Percentiles rank a stretch among this genome's conserved stretches.
These are phyloP conservation scores for Heterodera schachtii DNA, from an alignment of 1,140 invertebrate genomes.

Conservation along the genomic window DNA sequence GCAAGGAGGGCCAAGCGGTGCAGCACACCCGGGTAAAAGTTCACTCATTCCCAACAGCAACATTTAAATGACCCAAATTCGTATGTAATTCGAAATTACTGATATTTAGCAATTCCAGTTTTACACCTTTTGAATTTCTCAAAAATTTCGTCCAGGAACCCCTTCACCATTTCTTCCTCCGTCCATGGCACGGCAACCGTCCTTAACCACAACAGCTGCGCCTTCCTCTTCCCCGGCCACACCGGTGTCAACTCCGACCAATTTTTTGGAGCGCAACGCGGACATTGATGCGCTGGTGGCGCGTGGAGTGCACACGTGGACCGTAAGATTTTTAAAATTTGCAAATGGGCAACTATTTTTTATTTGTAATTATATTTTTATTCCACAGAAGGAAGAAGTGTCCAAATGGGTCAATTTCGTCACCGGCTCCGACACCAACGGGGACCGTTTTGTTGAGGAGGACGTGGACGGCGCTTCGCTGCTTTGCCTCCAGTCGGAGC, in stretches of 20 bases:
- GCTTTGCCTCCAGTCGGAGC: slow-evolving; percentile 22
- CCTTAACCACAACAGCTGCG: neutral
- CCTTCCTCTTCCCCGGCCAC: neutral
- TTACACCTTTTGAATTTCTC: neutral
- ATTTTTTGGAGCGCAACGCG: slow-evolving; percentile 1
- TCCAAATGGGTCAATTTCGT: slow-evolving; percentile 32
- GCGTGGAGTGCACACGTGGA: slow-evolving; percentile 13
- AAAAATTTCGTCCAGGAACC: neutral
- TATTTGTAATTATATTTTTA: neutral
- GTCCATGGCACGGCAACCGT: neutral
- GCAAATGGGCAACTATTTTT: neutral
- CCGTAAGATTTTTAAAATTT: neutral
- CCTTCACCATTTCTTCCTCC: slow-evolving; percentile 1
- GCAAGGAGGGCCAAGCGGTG: neutral
- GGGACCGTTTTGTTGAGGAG: slow-evolving; percentile 30
- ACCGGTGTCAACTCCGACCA: slow-evolving; percentile 6
- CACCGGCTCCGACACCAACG: slow-evolving; percentile 26
- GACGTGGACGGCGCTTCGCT: slow-evolving; percentile 36
- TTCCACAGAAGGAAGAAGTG: slow-evolving; percentile 29
- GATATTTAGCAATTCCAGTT: neutral
- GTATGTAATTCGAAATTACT: neutral
- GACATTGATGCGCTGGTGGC: slow-evolving; percentile 16
- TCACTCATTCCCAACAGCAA: too few species aligned
- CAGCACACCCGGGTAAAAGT: neutral
- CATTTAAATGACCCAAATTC: too few species aligned